Evolutionary conservation across 2,113 vertebrate species (phyloP), one percentile per base, ranked within the genome.

Genomic region (Phycodurus eques): DNA sequence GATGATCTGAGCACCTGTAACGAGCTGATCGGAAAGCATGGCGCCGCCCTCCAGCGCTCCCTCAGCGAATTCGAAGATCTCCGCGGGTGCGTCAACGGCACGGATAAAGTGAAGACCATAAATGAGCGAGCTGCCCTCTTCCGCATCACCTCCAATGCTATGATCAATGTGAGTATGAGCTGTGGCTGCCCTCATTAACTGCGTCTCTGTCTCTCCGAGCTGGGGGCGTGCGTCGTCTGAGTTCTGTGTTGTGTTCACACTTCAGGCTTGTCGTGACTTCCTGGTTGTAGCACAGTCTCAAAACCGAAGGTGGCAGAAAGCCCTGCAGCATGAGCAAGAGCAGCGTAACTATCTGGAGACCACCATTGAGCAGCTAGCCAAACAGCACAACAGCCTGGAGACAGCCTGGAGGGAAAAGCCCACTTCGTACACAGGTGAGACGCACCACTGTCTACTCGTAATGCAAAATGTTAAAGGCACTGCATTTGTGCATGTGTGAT

Each of bases 101-200:
- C 92, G 0, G 96, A 99, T 86, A 95, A 93, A 90, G 93, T 98
- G 82, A 98, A 97, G 84, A 91, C 90, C 0, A 94, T 96, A 60
- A 97, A 94, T 0, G 97, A 98, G 83, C 90, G 96, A 19, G 97
- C 96, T 83, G 96, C 96, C 22, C 96, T 98, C 74, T 96, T 98
- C 89, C 93, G 96, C 75, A 98, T 98, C 92, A 96, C 96, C 59
- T 96, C 96, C 78, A 98, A 98, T 96, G 97, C 97, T 93, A 97
- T 98, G 96, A 95, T 98, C 92, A 92, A 92, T 85, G 92, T 92
- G 78, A 91, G 91, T 83, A 67, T 57, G n/a, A 57, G 51, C 62
- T 10, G 6, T 57, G 3, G 31, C 17, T 47, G 44, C 46, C 44
- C 20, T 56, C 70, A 35, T 61, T 70, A 67, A 42, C 20, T 15